Evolutionary conservation across 1,140 invertebrate genomes (phyloP).

Genomic region (Kradibia gibbosae): DNA sequence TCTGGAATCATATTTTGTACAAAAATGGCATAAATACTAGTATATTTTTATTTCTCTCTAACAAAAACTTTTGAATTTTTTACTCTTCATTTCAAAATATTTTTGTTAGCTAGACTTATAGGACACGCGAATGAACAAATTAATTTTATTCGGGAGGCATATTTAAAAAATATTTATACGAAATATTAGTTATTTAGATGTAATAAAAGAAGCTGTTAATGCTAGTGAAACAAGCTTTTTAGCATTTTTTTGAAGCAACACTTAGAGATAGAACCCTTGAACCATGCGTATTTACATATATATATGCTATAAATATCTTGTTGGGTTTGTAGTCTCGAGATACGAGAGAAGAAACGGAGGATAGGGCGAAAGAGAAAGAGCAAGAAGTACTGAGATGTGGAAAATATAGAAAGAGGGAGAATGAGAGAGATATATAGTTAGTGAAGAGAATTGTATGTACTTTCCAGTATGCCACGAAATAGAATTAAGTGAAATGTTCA

Average conservation of each 20-base stretch:
- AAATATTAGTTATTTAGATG: too few relatives aligned
- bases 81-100: too few relatives aligned
- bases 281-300: neutral
- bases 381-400: neutral
- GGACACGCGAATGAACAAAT: too few relatives aligned
- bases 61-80: too few relatives aligned
- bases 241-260: neutral
- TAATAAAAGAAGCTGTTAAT: too few relatives aligned
- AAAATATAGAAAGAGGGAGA: neutral
- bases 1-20: too few relatives aligned
- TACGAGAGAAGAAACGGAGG: neutral
- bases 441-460: neutral
- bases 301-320: neutral
- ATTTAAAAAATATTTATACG: too few relatives aligned
- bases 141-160: too few relatives aligned
- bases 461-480: neutral
- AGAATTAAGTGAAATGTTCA: conserved; percentile 1
- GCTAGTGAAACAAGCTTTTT: too few relatives aligned
- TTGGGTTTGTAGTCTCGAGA: neutral
- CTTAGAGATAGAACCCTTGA: neutral
- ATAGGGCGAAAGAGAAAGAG: neutral
- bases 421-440: neutral
- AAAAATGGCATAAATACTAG: too few relatives aligned
- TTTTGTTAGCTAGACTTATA: too few relatives aligned
- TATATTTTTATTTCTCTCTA: too few relatives aligned